Evolutionary conservation across 2,113 vertebrate genomes (phyloP).

Genomic region (Amblyopsis rosae): DNA sequence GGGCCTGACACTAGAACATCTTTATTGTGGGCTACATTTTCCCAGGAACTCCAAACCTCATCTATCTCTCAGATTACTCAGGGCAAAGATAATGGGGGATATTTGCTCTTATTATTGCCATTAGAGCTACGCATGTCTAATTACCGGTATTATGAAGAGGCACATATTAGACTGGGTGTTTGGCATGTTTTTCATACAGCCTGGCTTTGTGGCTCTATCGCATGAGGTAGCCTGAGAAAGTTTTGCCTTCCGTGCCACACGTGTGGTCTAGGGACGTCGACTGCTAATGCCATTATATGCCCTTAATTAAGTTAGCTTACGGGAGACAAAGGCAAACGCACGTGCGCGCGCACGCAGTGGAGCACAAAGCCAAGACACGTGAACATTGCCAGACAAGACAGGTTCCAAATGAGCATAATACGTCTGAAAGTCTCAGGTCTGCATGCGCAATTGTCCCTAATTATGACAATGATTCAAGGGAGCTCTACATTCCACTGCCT

Average conservation of each 20-base stretch:
- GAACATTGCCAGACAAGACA: conserved; percentile 41
- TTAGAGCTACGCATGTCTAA: conserved; percentile 65
- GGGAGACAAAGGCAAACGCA: background rate
- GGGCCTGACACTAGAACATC: background rate
- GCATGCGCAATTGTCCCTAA: conserved; percentile 71
- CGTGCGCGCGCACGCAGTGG: conserved; percentile 22
- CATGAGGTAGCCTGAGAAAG: conserved; percentile 31
- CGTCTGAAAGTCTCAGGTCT: conserved; percentile 54
- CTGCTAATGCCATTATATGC: background rate
- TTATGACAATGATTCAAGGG: conserved; percentile 72
- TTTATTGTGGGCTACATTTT: conserved; percentile 16
- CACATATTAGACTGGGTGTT: conserved; percentile 43
- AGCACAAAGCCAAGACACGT: conserved; percentile 10
- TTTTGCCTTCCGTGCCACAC: background rate
- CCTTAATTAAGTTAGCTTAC: background rate
- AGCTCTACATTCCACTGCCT: conserved; percentile 76
- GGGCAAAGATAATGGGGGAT: conserved; percentile 71
- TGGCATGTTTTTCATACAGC: conserved; percentile 64
- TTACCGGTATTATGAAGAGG: conserved; percentile 54
- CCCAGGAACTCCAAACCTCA: conserved; percentile 9
- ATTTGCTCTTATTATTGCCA: conserved; percentile 75
- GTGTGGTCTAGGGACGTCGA: conserved; percentile 11
- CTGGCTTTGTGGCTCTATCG: conserved; percentile 34
- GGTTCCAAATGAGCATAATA: conserved; percentile 57
- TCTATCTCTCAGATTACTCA: conserved; percentile 56